phyloP scores from a whole-genome alignment of 1,140 invertebrate genomes.

The Rhynchophorus ferrugineus region DNA sequence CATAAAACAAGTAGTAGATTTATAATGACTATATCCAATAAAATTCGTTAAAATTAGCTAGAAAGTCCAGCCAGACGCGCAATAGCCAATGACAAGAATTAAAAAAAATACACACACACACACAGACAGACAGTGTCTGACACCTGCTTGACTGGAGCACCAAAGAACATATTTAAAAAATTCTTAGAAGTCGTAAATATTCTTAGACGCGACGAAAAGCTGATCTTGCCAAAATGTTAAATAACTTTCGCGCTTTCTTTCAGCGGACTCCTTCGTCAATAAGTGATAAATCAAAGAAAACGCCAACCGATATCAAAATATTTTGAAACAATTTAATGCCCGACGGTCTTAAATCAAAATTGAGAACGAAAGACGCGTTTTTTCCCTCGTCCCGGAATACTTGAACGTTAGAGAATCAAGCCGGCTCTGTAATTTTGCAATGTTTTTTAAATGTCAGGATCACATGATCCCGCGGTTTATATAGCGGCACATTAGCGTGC shows the following conservation, averaged over 20 bases:
- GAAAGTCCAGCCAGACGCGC: background rate
- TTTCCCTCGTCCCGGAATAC: too few species aligned
- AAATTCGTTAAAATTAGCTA: slow-evolving; percentile 3
- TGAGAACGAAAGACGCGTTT: too few species aligned
- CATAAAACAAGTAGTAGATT: slow-evolving; percentile 9
- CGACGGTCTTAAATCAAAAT: too few species aligned
- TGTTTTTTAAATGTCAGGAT: too few species aligned
- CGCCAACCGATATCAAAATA: background rate
- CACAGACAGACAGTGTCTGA: too few species aligned
- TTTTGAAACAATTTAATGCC: too few species aligned
- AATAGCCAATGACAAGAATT: background rate
- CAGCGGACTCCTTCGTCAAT: background rate
- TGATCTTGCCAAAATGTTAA: background rate
- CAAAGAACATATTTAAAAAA: background rate
- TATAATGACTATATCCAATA: slow-evolving; percentile 6
- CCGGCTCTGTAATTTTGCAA: too few species aligned
- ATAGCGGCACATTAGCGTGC: too few species aligned
- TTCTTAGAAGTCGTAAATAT: background rate
- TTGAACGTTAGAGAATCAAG: too few species aligned
- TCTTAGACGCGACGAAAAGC: background rate
- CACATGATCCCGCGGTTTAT: too few species aligned
- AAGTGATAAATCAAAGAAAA: background rate
- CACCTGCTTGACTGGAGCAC: background rate
- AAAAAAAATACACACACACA: background rate
- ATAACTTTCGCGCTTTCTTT: background rate